Percentiles rank a stretch among this genome's conserved stretches.
phyloP scores from a whole-genome alignment of 2,797 vertebrate genomes.

The Graptemys geographica region DNA sequence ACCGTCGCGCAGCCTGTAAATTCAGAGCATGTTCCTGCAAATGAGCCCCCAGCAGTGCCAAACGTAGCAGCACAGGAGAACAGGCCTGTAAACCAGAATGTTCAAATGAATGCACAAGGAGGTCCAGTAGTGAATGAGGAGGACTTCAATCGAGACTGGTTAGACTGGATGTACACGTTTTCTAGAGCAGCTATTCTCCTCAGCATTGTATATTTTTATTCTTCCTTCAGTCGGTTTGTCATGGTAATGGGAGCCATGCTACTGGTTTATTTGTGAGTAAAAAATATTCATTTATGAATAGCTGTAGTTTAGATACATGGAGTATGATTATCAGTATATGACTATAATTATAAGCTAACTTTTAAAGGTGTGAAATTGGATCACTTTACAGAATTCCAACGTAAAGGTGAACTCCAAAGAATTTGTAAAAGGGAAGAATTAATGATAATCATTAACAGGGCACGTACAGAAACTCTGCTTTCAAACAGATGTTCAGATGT shows the following conservation, averaged over 20 bases:
- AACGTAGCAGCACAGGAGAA: conserved; percentile 83
- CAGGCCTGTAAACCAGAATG: conserved; percentile 86
- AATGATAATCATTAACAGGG: background rate
- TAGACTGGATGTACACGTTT: conserved; percentile 95
- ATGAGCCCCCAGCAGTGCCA: conserved; percentile 81
- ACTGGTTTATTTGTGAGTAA: conserved; percentile 95
- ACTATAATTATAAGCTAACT: background rate
- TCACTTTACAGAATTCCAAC: background rate
- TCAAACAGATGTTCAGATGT: background rate
- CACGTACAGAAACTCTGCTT: background rate
- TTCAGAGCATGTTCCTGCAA: conserved; percentile 77
- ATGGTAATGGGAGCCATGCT: conserved; percentile 97
- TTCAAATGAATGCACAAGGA: conserved; percentile 94
- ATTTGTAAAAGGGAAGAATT: background rate
- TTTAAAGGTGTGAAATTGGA: background rate
- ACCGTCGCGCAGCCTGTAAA: conserved; percentile 71
- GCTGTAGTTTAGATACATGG: background rate
- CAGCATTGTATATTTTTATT: conserved; percentile 98
- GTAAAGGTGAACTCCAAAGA: background rate
- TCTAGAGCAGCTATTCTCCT: conserved; percentile 92
- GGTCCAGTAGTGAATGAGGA: conserved; percentile 92
- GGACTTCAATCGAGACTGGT: conserved; percentile 94
- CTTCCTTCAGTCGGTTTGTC: conserved; percentile 95
- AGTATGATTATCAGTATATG: background rate
- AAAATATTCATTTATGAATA: background rate